Base-by-base conservation (phyloP, 2,113 vertebrate genomes). In the Struthidea cinerea region DNA sequence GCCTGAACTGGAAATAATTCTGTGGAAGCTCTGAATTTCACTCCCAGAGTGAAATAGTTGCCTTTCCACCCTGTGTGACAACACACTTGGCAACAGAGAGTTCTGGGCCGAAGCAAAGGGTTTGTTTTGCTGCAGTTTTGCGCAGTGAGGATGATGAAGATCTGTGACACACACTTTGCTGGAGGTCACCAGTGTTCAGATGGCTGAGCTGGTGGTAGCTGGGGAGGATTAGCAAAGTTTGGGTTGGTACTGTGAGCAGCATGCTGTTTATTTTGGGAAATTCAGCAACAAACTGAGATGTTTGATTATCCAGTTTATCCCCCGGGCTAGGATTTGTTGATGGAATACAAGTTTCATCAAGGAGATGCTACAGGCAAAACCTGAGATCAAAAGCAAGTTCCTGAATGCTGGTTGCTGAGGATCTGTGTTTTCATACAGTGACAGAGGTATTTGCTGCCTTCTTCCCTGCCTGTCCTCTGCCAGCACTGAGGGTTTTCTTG, bases 251-350 rank as follows among this genome's bases (percentile, higher is more conserved):
- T 30, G 11, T 60, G 49, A 82, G 18, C 1, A 82, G 18, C 1
- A 1, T 59, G 55, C 55, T 84, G 74, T 87, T 84, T 87, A 84
- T 84, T 90, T 91, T 6, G 59, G 63, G 74, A 76, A 52, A 68
- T 82, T 42, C 33, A 60, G 12, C 46, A 76, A 9, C 65, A 52
- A 70, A n/a, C 74, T n/a, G 74, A 59, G 41, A 32, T 90, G 53
- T 83, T 91, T 87, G 57, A 53, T 85, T 71, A 24, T 33, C 67
- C 11, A n/a, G 6, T 76, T 76, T 9, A 10, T 94, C 70, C 74
- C 67, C 59, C 26, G 41, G 67, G 84, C 77, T 84, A 52, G 69
- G 33, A 84, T 87, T 95, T 92, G 59, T 69, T 95, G 74, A 35
- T 59, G 73, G 59, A 81, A 82, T 60, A 59, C 64, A 67, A 15